Base-by-base conservation (phyloP, 1,140 invertebrate species). In the Diorhabda elongata region DNA sequence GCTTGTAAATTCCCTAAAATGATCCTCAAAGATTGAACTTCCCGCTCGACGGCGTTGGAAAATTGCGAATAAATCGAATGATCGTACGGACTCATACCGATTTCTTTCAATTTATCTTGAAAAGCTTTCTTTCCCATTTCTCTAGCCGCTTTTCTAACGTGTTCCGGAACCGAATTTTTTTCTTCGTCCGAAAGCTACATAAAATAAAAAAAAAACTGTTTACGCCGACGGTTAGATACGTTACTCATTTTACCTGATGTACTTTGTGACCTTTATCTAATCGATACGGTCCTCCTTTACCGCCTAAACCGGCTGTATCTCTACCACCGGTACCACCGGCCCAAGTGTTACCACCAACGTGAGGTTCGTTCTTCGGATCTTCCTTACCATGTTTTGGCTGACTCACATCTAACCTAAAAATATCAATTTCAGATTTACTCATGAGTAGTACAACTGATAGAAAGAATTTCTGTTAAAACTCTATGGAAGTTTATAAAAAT, bases 311-410 rank as follows among this genome's bases (percentile, higher is more conserved):
- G n/a, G 95, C 95, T 2, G 96, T 98, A 79, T 96, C 93, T 66
- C 93, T 85, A 61, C 93, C 92, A 61, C 96, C 96, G 57, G 91
- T 95, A 45, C 96, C 96, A 5, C 96, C 96, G 56, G 96, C 95
- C 96, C 96, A 98, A 2, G 92, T 96, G 77, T 97, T 97, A 3
- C 97, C 96, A 64, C 96, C 96, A 66, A 97, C 94, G 84, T 98
- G 97, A 0, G 95, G 95, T 60, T 92, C 87, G 76, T 93, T 92
- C 5, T 92, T 90, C 0, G 92, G 88, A 81, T 98, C 94, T 43
- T 94, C 84, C 84, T 98, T 97, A 3, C 97, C 97, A 81, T 96
- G 91, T 78, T 98, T 98, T 0, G 96, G 96, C 0, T 83, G 85
- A 44, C 88, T 90, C 2, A 91, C 87, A 79, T 91, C 91, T 78